A percentile compares a stretch with the other conserved stretches of the same genome.
Conservation (phyloP, 2,888 invertebrate genomes). For the Cylloceria caligata region DNA sequence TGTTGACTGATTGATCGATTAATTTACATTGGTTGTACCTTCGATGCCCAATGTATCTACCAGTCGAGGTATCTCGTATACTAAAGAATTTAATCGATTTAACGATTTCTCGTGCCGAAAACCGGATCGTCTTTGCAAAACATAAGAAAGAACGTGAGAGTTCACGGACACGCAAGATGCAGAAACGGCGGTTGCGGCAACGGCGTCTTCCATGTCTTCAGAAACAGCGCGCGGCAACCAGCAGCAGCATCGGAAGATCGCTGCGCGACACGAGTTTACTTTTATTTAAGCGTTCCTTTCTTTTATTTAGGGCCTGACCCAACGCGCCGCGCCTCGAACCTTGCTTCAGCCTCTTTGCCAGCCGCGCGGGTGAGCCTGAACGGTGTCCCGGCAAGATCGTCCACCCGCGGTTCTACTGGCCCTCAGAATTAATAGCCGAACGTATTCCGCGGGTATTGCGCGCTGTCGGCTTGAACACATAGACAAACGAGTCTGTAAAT, state of each 20-base stretch:
- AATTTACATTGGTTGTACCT: slow-evolving; percentile 34
- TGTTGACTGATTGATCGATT: slow-evolving; percentile 54
- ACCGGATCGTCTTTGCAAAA: slow-evolving; percentile 22
- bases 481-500: slow-evolving; percentile 61
- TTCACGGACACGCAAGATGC: slow-evolving; percentile 59
- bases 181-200: slow-evolving; percentile 49
- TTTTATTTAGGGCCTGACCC: slow-evolving; percentile 84
- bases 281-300: slow-evolving; percentile 84
- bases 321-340: slow-evolving; percentile 72
- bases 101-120: slow-evolving; percentile 12
- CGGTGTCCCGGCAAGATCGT: slow-evolving; percentile 66
- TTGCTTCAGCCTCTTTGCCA: slow-evolving; percentile 77
- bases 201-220: slow-evolving; percentile 11
- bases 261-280: slow-evolving; percentile 83
- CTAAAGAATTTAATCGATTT: slow-evolving; percentile 55
- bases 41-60: slow-evolving; percentile 25
- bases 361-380: slow-evolving; percentile 60
- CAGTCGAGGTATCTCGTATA: slow-evolving; percentile 35
- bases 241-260: slow-evolving; percentile 58
- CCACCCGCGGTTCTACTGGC: slow-evolving; percentile 72
- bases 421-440: slow-evolving; percentile 82
- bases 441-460: slow-evolving; percentile 74
- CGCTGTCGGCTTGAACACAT: slow-evolving; percentile 59
- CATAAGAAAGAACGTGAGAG: slow-evolving; percentile 64
- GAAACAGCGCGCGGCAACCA: slow-evolving; percentile 42